Percentiles rank a stretch among this genome's conserved stretches.
Evolutionary conservation across 2,888 invertebrate genomes (phyloP).

Genomic region (Pseudococcus viburni): DNA sequence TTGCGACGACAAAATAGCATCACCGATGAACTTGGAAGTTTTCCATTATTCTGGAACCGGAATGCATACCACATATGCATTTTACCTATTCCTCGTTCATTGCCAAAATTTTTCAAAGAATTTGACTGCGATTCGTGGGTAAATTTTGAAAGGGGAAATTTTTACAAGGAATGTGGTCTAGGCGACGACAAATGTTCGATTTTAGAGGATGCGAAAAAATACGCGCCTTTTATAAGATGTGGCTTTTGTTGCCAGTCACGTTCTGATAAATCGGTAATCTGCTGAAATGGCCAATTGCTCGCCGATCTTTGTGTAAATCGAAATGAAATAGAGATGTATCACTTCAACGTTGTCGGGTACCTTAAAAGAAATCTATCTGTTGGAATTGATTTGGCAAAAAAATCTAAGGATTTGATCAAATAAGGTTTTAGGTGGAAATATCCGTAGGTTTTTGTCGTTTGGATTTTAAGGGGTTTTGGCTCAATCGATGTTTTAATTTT

Average conservation of each 20-base stretch:
- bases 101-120: conserved; percentile 61
- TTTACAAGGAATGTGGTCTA: background rate
- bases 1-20: conserved; percentile 58
- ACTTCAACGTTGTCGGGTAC: background rate
- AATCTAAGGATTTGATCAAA: background rate
- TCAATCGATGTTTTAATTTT: no score
- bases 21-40: conserved; percentile 62
- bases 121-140: conserved; percentile 33
- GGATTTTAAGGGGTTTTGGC: no score
- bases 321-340: conserved; percentile 37
- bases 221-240: background rate
- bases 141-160: background rate
- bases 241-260: background rate
- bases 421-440: background rate
- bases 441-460: no score
- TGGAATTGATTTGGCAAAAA: conserved; percentile 19
- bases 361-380: background rate
- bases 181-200: background rate
- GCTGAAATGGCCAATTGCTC: conserved; percentile 15
- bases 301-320: background rate
- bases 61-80: conserved; percentile 61
- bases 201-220: background rate
- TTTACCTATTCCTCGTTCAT: conserved; percentile 41
- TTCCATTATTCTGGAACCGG: conserved; percentile 58
- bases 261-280: conserved; percentile 12